These are phyloP conservation scores for Dendroctonus ponderosae DNA, from an alignment of 1,140 invertebrate species.

Conservation along the genomic window DNA sequence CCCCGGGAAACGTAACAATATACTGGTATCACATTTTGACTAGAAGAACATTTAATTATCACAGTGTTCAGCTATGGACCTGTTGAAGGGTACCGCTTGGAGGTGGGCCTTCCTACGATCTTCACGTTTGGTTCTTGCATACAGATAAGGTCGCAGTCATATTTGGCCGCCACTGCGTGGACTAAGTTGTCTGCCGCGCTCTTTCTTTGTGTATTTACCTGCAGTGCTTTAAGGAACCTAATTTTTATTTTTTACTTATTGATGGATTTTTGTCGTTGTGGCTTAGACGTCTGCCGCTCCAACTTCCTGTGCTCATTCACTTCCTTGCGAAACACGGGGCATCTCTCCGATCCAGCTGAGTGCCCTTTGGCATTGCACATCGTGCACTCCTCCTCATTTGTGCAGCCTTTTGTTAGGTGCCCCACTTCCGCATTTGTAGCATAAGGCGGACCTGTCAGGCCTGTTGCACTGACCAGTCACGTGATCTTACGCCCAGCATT, in stretches of 20 bases:
- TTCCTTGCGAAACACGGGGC: conserved; percentile 1
- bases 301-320: neutral
- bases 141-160: too few species aligned
- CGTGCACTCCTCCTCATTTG: conserved; percentile 1
- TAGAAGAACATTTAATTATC: neutral
- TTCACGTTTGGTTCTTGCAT: too few species aligned
- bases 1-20: too few species aligned
- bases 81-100: too few species aligned
- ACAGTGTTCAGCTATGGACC: too few species aligned
- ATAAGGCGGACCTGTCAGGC: conserved; percentile 17
- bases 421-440: conserved; percentile 20
- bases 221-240: neutral
- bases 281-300: neutral
- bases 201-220: too few species aligned
- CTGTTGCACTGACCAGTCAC: conserved; percentile 20
- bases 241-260: neutral
- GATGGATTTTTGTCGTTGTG: neutral
- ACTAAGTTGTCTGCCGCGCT: too few species aligned
- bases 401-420: conserved; percentile 13
- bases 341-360: neutral
- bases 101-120: too few species aligned
- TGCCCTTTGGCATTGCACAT: conserved; percentile 6
- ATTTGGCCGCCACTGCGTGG: too few species aligned
- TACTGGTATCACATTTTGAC: neutral
- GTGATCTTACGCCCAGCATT: conserved; percentile 23